A percentile compares a stretch with the other conserved stretches of the same genome.
These are phyloP conservation scores for Penaeus indicus DNA, from an alignment of 1,140 invertebrate genomes.

Conservation along the genomic window DNA sequence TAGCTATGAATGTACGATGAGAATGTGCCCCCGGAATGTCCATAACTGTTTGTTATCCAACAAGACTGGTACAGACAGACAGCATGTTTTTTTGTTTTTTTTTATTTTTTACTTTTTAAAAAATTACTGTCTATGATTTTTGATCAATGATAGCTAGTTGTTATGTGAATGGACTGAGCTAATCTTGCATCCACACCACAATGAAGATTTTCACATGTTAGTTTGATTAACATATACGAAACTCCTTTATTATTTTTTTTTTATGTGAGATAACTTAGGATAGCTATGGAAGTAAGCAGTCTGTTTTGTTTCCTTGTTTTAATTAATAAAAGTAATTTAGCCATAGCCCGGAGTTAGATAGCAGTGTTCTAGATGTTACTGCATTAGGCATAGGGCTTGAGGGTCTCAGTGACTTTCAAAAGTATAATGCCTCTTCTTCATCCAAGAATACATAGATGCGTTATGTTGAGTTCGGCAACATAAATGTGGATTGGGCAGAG, in stretches of 20 bases:
- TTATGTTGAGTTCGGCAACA: constrained; percentile 41
- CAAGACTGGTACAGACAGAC: background rate
- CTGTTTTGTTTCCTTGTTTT: constrained; percentile 17
- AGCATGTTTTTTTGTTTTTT: background rate
- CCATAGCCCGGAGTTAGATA: constrained; percentile 44
- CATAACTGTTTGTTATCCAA: background rate
- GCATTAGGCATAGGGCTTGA: constrained; percentile 58
- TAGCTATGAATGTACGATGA: too few relatives aligned
- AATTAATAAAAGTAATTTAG: constrained; percentile 3
- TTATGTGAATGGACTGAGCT: constrained; percentile 60
- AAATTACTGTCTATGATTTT: background rate
- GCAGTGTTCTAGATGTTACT: constrained; percentile 32
- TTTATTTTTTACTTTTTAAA: background rate
- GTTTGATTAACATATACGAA: too few relatives aligned
- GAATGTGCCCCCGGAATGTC: background rate
- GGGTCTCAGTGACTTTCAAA: constrained; percentile 19
- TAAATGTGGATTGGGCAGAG: constrained; percentile 36
- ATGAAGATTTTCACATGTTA: too few relatives aligned
- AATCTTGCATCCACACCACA: constrained; percentile 43
- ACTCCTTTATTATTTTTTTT: constrained; percentile 10
- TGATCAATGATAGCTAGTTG: constrained; percentile 32
- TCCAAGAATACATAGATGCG: background rate
- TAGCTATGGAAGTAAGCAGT: constrained; percentile 10
- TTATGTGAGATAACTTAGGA: constrained; percentile 32
- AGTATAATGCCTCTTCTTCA: too few relatives aligned